A percentile compares a stretch with the other conserved stretches of the same genome.
phyloP scores from a whole-genome alignment of 2,888 invertebrate genomes.

The Metopia argyrocephala region DNA sequence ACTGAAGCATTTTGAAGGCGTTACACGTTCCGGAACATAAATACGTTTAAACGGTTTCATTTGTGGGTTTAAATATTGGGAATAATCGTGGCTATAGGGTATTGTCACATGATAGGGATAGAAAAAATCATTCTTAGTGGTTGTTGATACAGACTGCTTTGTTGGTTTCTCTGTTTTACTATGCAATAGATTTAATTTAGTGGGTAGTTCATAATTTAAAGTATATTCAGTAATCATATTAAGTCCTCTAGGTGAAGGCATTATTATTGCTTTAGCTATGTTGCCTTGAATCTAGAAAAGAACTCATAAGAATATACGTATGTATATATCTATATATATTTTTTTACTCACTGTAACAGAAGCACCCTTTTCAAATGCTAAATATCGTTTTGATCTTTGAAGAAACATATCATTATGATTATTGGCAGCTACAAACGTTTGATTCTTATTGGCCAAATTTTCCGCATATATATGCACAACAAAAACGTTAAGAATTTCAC shows the following conservation, averaged over 20 bases:
- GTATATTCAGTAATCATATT: constrained; percentile 70
- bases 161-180: constrained; percentile 5
- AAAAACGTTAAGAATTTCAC: neutral
- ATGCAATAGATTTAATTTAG: constrained; percentile 41
- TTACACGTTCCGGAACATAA: neutral
- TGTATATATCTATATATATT: neutral
- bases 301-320: neutral
- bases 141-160: neutral
- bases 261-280: constrained; percentile 70
- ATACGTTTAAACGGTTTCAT: constrained; percentile 19
- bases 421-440: constrained; percentile 33
- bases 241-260: constrained; percentile 71
- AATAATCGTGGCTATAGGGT: constrained; percentile 31
- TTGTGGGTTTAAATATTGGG: neutral
- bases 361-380: constrained; percentile 74
- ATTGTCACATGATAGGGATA: neutral
- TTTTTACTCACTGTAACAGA: constrained; percentile 68
- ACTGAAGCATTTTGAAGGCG: constrained; percentile 2
- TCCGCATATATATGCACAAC: neutral
- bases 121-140: constrained; percentile 6
- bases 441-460: neutral
- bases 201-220: constrained; percentile 72
- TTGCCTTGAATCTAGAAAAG: constrained; percentile 67
- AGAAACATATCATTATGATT: constrained; percentile 57
- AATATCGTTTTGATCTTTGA: constrained; percentile 71